Conservation (phyloP, 2,888 invertebrate genomes). For the Cartodere bifasciata region DNA sequence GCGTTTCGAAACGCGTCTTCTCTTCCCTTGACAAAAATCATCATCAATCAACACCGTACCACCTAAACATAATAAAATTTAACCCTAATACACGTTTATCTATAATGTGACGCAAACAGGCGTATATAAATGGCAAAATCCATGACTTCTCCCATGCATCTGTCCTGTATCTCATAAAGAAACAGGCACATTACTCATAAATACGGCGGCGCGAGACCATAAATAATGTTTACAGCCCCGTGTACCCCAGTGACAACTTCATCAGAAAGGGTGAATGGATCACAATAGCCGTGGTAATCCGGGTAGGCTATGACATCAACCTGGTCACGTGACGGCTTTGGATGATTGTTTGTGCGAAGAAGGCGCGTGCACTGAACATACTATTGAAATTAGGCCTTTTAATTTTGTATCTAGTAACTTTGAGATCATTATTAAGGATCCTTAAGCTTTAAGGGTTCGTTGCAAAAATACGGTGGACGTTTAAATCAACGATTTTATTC, state of each 20-base stretch:
- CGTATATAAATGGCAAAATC: constrained; percentile 16
- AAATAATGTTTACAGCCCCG: constrained; percentile 21
- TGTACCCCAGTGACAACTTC: constrained; percentile 25
- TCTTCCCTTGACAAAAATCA: no score
- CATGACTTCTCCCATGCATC: constrained; percentile 26
- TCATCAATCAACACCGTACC: constrained; percentile 13
- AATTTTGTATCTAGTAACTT: no score
- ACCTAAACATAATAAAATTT: constrained; percentile 16
- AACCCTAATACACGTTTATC: constrained; percentile 19
- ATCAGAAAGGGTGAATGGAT: constrained; percentile 26
- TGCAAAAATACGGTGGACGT: no score
- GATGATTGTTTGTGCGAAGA: constrained; percentile 17
- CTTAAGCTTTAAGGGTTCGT: no score
- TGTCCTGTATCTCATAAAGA: constrained; percentile 16
- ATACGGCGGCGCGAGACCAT: constrained; percentile 19
- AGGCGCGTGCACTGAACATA: constrained; percentile 8
- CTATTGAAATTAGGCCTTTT: no score
- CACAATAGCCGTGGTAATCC: constrained; percentile 27
- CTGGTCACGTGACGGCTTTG: constrained; percentile 28
- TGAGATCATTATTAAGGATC: no score
- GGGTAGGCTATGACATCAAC: constrained; percentile 23
- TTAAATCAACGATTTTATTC: no score
- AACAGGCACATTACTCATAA: constrained; percentile 20
- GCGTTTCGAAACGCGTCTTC: no score
- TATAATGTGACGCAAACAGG: constrained; percentile 22